Conservation (phyloP, 2,888 invertebrate species). For the Idaea dimidiata region DNA sequence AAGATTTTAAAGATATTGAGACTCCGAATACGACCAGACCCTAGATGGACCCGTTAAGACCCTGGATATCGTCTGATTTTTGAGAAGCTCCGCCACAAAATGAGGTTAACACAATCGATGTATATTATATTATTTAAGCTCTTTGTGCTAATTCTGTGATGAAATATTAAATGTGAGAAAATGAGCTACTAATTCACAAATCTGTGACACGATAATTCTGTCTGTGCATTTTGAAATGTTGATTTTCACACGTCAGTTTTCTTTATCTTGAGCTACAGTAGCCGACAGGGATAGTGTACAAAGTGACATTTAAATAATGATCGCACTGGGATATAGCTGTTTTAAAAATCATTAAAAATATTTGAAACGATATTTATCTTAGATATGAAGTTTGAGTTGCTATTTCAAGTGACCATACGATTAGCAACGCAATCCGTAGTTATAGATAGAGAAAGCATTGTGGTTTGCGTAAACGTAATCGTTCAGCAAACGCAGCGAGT, state of each 20-base stretch:
- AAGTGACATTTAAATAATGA: conserved; percentile 1
- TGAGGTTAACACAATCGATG: too few relatives aligned
- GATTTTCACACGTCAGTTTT: not conserved
- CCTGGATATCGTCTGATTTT: too few relatives aligned
- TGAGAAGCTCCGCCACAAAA: too few relatives aligned
- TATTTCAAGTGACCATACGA: not conserved
- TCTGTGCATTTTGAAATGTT: not conserved
- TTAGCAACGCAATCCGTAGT: not conserved
- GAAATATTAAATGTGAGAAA: not conserved
- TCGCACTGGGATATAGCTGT: not conserved
- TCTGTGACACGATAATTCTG: not conserved
- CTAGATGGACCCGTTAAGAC: too few relatives aligned
- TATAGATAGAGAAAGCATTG: not conserved
- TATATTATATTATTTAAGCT: not conserved
- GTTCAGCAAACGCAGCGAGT: conserved; percentile 45
- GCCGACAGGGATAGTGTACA: conserved; percentile 1
- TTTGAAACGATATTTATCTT: not conserved
- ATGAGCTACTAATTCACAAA: not conserved
- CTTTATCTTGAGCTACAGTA: conserved; percentile 1
- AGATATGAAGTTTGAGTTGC: not conserved
- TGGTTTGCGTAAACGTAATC: conserved; percentile 68
- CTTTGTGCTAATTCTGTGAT: not conserved
- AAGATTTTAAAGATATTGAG: too few relatives aligned
- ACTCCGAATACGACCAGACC: too few relatives aligned
- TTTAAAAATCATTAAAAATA: not conserved